Evolutionary conservation across 2,888 invertebrate genomes (phyloP).

Genomic region (Apomyelois bistriatella): DNA sequence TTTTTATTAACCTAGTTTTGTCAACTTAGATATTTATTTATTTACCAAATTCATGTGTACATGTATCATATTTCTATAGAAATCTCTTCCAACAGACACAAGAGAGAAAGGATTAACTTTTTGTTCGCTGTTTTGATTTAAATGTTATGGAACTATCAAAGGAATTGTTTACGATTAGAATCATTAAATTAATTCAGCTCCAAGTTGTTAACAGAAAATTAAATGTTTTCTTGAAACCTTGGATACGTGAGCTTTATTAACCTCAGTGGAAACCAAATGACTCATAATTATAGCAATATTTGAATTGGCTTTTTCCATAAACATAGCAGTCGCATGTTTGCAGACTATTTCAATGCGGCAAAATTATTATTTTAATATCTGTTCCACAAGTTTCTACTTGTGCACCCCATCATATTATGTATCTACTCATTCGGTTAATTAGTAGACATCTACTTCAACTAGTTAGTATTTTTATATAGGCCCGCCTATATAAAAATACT

Average conservation of each 20-base stretch:
- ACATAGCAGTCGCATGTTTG: constrained; percentile 60
- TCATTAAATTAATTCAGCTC: constrained; percentile 10
- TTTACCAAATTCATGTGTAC: too few species aligned
- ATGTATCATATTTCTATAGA: too few species aligned
- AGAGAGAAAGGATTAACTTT: too few species aligned
- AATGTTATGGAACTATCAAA: too few species aligned
- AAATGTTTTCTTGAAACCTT: constrained; percentile 47
- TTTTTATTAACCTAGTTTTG: too few species aligned
- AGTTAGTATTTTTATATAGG: too few species aligned
- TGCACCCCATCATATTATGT: neutral
- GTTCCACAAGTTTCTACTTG: constrained; percentile 24
- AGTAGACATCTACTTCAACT: too few species aligned
- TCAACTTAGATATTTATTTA: too few species aligned
- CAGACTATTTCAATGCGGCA: constrained; percentile 58
- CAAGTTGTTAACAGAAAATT: constrained; percentile 32
- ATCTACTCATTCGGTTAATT: neutral
- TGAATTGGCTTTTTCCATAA: constrained; percentile 65
- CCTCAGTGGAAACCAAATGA: constrained; percentile 60
- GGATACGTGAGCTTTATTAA: constrained; percentile 58
- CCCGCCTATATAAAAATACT: too few species aligned
- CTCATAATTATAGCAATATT: constrained; percentile 70
- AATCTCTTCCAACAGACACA: too few species aligned
- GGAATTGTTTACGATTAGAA: too few species aligned
- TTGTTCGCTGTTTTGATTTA: too few species aligned
- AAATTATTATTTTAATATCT: constrained; percentile 52